Evolutionary conservation across 2,888 invertebrate species (phyloP), one percentile per base, ranked within the genome.

Genomic region (Anaspis maculata): DNA sequence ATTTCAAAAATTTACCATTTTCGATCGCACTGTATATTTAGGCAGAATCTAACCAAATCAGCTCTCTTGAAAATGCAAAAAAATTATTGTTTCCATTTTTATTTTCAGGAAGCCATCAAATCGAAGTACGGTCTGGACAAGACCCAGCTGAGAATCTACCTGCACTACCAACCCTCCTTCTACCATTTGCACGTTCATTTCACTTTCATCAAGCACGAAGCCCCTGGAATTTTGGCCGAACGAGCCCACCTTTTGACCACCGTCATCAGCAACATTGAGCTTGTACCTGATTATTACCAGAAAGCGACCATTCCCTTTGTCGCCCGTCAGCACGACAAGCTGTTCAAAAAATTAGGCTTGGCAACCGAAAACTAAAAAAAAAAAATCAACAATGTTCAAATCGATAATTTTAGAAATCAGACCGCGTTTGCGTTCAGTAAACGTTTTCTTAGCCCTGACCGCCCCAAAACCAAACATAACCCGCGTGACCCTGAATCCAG

Each of bases 111-210:
- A 59, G 78, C 78, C 2, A 88, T 97, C 37, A 58, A 74, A 28
- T 72, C 84, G 16, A 86, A 83, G 52, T 96, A 85, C 66, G 74
- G 74, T 9, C 50, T 97, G 1, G 66, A 74, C 3, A 62, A 71
- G 10, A 74, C 76, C 3, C 80, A 88, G 56, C 62, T 96, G 14
- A 73, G 94, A 13, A 75, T 88, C 40, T 97, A 86, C 62, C 62
- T 96, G 0, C 96, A 97, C 62, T 97, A 97, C 66, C 95, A 92
- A 55, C 97, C 97, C 0, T 89, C 94, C 0, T 98, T 92, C 68
- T 96, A 94, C 66, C 95, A 97, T 60, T 70, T 98, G 1, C 97
- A 98, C 61, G 74, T 97, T 0, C 97, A 98, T 64, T 89, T 95
- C 56, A 88, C 88, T 7, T 77, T 79, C 35, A 61, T 95, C 2